phyloP scores from a whole-genome alignment of 2,888 invertebrate species.

The Thereva unica region DNA sequence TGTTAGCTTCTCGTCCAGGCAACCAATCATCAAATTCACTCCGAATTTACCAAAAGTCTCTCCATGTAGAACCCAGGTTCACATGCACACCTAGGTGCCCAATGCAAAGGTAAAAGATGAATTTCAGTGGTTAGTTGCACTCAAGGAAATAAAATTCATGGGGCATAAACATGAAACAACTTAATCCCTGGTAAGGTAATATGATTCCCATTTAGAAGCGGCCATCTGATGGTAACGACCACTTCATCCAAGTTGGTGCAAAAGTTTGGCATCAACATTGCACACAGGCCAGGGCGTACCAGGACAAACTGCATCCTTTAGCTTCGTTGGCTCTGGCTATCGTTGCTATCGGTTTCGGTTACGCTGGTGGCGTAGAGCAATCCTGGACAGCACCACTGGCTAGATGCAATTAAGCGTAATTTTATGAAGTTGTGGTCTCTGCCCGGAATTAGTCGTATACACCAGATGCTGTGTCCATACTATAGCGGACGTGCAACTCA shows the following conservation, averaged over 20 bases:
- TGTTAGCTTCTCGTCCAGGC: too few species aligned
- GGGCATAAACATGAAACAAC: slow-evolving; percentile 3
- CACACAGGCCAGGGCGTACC: background rate
- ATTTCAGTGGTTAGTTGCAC: too few species aligned
- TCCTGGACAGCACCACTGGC: slow-evolving; percentile 27
- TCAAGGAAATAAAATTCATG: background rate
- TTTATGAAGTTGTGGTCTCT: slow-evolving; percentile 32
- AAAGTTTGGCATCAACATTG: slow-evolving; percentile 25
- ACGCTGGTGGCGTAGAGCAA: slow-evolving; percentile 5
- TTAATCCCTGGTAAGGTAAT: slow-evolving; percentile 14
- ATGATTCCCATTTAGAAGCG: slow-evolving; percentile 21
- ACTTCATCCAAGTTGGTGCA: slow-evolving; percentile 24
- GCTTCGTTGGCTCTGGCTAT: background rate
- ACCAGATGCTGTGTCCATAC: slow-evolving; percentile 25
- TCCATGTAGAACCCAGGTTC: too few species aligned
- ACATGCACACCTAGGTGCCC: too few species aligned
- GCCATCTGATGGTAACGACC: slow-evolving; percentile 28
- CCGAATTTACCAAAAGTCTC: too few species aligned
- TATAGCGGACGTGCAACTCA: background rate
- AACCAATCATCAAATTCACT: too few species aligned
- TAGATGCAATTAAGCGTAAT: slow-evolving; percentile 34
- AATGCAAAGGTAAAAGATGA: too few species aligned
- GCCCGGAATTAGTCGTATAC: slow-evolving; percentile 26
- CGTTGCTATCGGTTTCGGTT: background rate
- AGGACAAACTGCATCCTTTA: background rate